Evolutionary conservation across 2,797 vertebrate genomes (phyloP), one percentile per base, ranked within the genome.

Genomic region (Schizopygopsis pylzovi): DNA sequence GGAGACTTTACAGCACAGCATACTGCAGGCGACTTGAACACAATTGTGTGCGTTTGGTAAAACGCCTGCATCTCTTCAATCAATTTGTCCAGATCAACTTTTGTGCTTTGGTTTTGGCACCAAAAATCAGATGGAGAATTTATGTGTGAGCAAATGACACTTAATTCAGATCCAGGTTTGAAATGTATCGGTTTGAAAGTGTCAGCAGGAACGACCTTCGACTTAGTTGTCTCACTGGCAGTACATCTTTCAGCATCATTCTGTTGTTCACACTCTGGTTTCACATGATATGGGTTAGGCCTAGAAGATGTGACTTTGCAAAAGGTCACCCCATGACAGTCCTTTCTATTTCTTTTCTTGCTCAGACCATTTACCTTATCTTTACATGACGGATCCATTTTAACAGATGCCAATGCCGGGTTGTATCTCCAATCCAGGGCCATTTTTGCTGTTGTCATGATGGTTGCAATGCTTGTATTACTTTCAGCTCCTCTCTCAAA

Each of bases 51-150:
- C 56, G 83, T 84, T 37, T 91, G 90, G 87, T 98, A 98, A 89
- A 95, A 95, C 11, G n/a, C 63, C 87, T 98, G 96, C 81, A 98
- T 89, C 89, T 94, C 86, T 37, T 91, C 86, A 97, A 98, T 98
- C 79, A 99, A 90, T 56, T 92, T 88, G 39, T 95, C 91, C 85
- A 99, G 92, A 72, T 93, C 91, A 56, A 90, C 88, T 84, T 92
- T 65, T 15, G 93, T 94, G 73, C 90, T 92, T 16, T 89, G 90
- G 68, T 92, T 89, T 89, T 97, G 97, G 90, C 98, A 99, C 90
- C 95, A 99, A 91, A 99, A 98, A 85, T 97, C 94, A 59, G 91
- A 93, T 78, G 95, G 96, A 13, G 97, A 96, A 85, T 65, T 91
- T 61, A 95, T 63, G 67, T 88, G 90, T 54, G 94, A 95, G 90